Evolutionary conservation across 2,797 vertebrate species (phyloP).

Genomic region (Pangasius mekongensis): DNA sequence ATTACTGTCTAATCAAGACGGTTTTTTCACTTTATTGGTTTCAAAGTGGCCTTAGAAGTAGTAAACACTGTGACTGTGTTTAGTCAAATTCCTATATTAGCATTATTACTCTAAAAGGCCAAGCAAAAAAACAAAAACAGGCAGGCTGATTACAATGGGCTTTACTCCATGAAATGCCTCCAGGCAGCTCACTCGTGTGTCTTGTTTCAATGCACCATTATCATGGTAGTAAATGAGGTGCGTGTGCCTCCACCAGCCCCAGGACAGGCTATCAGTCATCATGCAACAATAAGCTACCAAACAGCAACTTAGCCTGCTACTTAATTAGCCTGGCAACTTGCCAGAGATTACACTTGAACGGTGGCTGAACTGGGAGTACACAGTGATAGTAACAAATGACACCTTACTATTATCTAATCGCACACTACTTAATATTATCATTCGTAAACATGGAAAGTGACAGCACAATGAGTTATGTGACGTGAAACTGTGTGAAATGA

Average conservation of each 20-base stretch:
- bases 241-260: background rate
- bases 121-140: background rate
- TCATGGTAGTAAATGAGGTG: conserved; percentile 20
- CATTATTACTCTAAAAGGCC: background rate
- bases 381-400: background rate
- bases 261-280: conserved; percentile 10
- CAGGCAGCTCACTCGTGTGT: background rate
- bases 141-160: background rate
- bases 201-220: background rate
- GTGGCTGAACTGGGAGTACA: background rate
- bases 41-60: background rate
- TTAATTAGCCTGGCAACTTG: conserved; percentile 1
- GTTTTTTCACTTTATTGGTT: background rate
- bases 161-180: background rate
- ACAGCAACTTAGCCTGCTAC: background rate
- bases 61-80: background rate
- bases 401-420: background rate
- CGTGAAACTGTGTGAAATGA: background rate
- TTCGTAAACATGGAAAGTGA: conserved; percentile 1
- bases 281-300: conserved; percentile 17
- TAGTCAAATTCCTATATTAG: background rate
- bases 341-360: background rate
- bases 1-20: background rate
- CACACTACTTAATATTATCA: background rate
- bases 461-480: background rate